phyloP scores from a whole-genome alignment of 1,140 invertebrate genomes.

The Andrena cerasifolii region DNA sequence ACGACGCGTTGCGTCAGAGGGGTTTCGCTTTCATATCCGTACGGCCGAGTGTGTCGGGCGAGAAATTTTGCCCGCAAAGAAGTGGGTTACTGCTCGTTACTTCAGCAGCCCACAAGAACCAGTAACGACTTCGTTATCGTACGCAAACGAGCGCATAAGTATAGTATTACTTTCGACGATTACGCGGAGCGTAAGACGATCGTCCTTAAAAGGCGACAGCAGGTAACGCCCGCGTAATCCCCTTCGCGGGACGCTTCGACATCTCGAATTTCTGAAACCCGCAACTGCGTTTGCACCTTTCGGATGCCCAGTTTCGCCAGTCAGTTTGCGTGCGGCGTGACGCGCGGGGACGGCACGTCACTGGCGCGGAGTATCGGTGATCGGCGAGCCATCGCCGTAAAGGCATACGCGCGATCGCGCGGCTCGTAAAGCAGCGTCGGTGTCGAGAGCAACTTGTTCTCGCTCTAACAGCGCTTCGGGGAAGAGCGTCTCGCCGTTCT shows the following conservation, averaged over 20 bases:
- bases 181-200: slow-evolving; percentile 59
- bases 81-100: background rate
- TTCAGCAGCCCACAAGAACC: slow-evolving; percentile 7
- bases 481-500: slow-evolving; percentile 38
- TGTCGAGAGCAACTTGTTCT: slow-evolving; percentile 56
- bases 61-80: background rate
- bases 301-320: background rate
- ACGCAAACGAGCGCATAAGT: slow-evolving; percentile 19
- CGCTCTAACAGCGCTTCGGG: slow-evolving; percentile 51
- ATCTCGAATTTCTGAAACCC: slow-evolving; percentile 58
- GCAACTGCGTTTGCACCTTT: slow-evolving; percentile 8
- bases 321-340: background rate
- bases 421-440: slow-evolving; percentile 52
- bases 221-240: slow-evolving; percentile 52
- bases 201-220: slow-evolving; percentile 51
- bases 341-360: background rate
- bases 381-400: too few species aligned
- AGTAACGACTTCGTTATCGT: slow-evolving; percentile 38
- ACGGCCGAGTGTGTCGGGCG: background rate
- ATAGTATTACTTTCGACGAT: slow-evolving; percentile 62
- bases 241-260: slow-evolving; percentile 21
- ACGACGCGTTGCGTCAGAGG: slow-evolving; percentile 8
- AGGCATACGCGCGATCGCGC: slow-evolving; percentile 41
- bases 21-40: slow-evolving; percentile 11
- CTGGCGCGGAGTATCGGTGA: too few species aligned